These are phyloP conservation scores for Pocillopora damicornis DNA, from an alignment of 64 coral and sea anemone genomes.

Conservation along the genomic window DNA sequence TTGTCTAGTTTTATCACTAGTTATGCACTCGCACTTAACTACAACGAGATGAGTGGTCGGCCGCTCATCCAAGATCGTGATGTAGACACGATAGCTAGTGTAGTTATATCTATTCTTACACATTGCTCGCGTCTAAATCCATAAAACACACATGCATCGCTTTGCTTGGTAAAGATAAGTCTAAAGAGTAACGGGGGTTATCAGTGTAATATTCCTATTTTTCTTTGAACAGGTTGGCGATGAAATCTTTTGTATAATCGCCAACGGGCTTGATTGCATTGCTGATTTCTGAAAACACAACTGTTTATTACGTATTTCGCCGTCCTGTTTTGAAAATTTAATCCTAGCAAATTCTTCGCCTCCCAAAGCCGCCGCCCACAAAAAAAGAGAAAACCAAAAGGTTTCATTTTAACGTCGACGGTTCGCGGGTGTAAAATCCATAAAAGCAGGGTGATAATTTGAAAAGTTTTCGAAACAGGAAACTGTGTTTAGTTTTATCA, in stretches of 20 bases:
- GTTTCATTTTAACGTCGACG: constrained; percentile 48
- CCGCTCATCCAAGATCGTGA: not conserved
- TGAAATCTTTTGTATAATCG: constrained; percentile 95
- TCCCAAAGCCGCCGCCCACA: constrained; percentile 63
- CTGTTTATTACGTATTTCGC: constrained; percentile 69
- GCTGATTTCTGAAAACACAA: constrained; percentile 81
- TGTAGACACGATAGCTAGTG: not conserved
- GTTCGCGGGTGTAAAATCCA: constrained; percentile 19
- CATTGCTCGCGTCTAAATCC: constrained; percentile 72
- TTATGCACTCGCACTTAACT: not conserved
- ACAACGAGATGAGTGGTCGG: not conserved
- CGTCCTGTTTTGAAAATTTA: constrained; percentile 68
- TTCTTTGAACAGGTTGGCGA: constrained; percentile 87
- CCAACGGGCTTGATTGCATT: constrained; percentile 66
- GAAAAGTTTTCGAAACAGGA: constrained; percentile 81
- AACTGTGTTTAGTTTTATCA: constrained; percentile 77
- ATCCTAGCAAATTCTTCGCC: not conserved
- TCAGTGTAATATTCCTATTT: constrained; percentile 75
- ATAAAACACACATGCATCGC: constrained; percentile 82
- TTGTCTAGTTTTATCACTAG: not conserved
- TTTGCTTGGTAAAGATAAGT: constrained; percentile 81
- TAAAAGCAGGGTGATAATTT: constrained; percentile 77
- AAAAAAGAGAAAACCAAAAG: constrained; percentile 26
- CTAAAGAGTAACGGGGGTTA: constrained; percentile 73
- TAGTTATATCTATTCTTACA: constrained; percentile 78